phyloP scores from a whole-genome alignment of 1,140 invertebrate species.

The Aphelenchoides besseyi region DNA sequence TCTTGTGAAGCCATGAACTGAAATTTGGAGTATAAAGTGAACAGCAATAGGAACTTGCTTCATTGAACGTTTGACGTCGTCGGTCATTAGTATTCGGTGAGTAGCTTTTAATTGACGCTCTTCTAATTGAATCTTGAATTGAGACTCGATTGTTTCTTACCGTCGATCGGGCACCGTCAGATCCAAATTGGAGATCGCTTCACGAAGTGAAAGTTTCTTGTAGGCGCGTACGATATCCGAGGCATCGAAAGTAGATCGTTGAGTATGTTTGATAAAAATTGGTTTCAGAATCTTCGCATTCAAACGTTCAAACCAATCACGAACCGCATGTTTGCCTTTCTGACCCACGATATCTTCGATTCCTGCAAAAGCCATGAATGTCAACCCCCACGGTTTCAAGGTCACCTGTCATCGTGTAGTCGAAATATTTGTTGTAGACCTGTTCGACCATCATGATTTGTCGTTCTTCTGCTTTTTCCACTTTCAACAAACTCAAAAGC shows the following conservation, averaged over 20 bases:
- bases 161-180: slow-evolving; percentile 33
- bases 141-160: too few relatives aligned
- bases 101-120: slow-evolving; percentile 24
- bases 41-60: background rate
- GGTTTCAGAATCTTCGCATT: slow-evolving; percentile 57
- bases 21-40: background rate
- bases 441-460: slow-evolving; percentile 53
- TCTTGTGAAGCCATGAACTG: slow-evolving; percentile 35
- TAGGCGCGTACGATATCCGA: slow-evolving; percentile 53
- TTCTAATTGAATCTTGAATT: too few relatives aligned
- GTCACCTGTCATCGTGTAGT: slow-evolving; percentile 54
- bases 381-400: too few relatives aligned
- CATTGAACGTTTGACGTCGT: background rate
- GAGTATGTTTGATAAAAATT: slow-evolving; percentile 50
- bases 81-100: too few relatives aligned
- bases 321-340: slow-evolving; percentile 38
- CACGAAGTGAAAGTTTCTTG: slow-evolving; percentile 53
- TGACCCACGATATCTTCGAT: slow-evolving; percentile 48
- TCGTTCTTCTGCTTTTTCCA: slow-evolving; percentile 61
- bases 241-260: slow-evolving; percentile 32
- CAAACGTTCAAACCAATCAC: slow-evolving; percentile 53
- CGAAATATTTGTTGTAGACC: slow-evolving; percentile 46
- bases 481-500: slow-evolving; percentile 65
- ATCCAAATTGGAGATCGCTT: slow-evolving; percentile 50
- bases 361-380: too few relatives aligned